Percentiles rank a stretch among this genome's conserved stretches.
These are phyloP conservation scores for Drosophila nannoptera DNA, from an alignment of 1,140 invertebrate genomes.

Conservation along the genomic window DNA sequence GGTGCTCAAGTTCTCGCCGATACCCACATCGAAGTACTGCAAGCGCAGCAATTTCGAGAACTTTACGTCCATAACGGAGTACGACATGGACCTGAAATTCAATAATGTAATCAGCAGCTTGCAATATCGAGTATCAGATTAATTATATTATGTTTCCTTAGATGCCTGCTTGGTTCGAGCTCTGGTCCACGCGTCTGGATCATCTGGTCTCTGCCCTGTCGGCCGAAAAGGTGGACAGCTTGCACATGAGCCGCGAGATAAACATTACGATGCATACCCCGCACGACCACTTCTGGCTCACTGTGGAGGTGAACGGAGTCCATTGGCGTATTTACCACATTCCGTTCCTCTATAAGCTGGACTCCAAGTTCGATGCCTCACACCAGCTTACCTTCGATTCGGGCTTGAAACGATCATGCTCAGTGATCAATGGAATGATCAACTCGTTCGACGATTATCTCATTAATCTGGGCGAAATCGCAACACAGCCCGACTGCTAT, in stretches of 20 bases:
- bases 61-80: slow-evolving; percentile 74
- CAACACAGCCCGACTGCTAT: slow-evolving; percentile 49
- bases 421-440: slow-evolving; percentile 74
- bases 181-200: slow-evolving; percentile 73
- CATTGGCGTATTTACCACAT: slow-evolving; percentile 76
- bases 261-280: slow-evolving; percentile 69
- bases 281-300: slow-evolving; percentile 70
- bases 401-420: slow-evolving; percentile 72
- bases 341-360: slow-evolving; percentile 71
- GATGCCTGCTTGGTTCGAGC: slow-evolving; percentile 78
- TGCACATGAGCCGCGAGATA: slow-evolving; percentile 71
- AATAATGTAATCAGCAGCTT: slow-evolving; percentile 48
- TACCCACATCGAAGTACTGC: slow-evolving; percentile 74
- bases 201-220: slow-evolving; percentile 75
- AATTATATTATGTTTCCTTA: slow-evolving; percentile 7
- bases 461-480: slow-evolving; percentile 62
- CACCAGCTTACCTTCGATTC: slow-evolving; percentile 73
- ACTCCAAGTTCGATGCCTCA: slow-evolving; percentile 76
- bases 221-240: slow-evolving; percentile 61
- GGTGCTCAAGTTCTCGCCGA: slow-evolving; percentile 75
- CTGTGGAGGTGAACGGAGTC: slow-evolving; percentile 70
- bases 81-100: slow-evolving; percentile 74
- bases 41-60: slow-evolving; percentile 77
- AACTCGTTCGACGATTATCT: slow-evolving; percentile 76
- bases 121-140: not conserved